These are phyloP conservation scores for Xestia sexstrigata DNA, from an alignment of 2,888 invertebrate species.

Conservation along the genomic window DNA sequence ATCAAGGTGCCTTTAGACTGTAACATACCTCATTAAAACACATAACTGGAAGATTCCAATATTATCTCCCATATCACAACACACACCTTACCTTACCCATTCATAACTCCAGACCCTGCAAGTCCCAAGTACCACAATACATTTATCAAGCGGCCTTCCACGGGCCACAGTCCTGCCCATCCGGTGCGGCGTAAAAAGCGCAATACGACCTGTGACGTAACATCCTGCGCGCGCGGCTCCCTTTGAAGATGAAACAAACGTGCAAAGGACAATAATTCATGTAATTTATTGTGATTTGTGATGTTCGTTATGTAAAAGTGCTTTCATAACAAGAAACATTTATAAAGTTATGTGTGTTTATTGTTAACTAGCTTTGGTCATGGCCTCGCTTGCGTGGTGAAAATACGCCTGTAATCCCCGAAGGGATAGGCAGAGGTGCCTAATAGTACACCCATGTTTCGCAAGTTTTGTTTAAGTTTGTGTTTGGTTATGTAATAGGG, in stretches of 20 bases:
- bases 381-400: neutral
- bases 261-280: conserved; percentile 39
- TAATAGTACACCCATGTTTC: too few relatives aligned
- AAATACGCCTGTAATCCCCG: too few relatives aligned
- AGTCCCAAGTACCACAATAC: neutral
- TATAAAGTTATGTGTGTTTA: neutral
- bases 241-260: conserved; percentile 47
- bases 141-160: conserved; percentile 50
- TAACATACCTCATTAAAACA: neutral
- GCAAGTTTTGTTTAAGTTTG: too few relatives aligned
- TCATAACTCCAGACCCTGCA: conserved; percentile 2
- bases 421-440: too few relatives aligned
- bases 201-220: conserved; percentile 55
- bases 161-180: conserved; percentile 48
- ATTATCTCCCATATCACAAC: conserved; percentile 15
- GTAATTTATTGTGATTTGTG: conserved; percentile 41
- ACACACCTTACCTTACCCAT: neutral
- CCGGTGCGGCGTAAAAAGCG: conserved; percentile 59
- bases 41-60: neutral
- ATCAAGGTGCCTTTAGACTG: neutral
- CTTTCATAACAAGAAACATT: conserved; percentile 3
- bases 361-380: neutral
- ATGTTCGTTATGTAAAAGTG: conserved; percentile 10
- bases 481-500: too few relatives aligned
- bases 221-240: conserved; percentile 53